Evolutionary conservation across 2,888 invertebrate genomes (phyloP), one percentile per base, ranked within the genome.

Genomic region (Minunthozetes semirufus): DNA sequence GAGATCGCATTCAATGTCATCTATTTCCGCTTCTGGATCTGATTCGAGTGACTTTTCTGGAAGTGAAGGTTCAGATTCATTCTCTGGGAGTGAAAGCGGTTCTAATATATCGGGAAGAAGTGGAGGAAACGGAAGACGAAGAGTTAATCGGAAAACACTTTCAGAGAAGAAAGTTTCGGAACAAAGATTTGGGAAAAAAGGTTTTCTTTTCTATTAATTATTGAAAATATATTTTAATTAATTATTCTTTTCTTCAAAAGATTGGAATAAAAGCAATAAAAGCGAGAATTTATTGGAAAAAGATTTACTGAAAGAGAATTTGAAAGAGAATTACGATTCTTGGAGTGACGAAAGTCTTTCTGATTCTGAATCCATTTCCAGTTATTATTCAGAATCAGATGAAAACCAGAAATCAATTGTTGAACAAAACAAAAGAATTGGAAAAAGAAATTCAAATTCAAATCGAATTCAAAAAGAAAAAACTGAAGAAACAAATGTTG

Each of bases 311-410:
- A 15, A 6, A 11, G 48, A 48, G 48, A 48, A 13, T 19, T 13
- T 48, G 1, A 22, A 53, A 19, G 15, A 27, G 5, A 42, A 42
- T 8, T 75, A 71, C 22, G 76, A 76, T 53, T 75, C 75, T 4
- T 76, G 76, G 76, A 72, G 72, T 11, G n/a, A n/a, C n/a, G 76
- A 76, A 29, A 66, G 66, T 4, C 22, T 75, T 22, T 72, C 72
- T 0, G 74, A 74, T 11, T 76, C 76, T 17, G 74, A 74, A 25
- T 27, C 25, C 17, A 76, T 48, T 15, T 38, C 56, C 17, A 72
- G 72, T n/a, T 76, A 56, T 27, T 76, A 46, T 63, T 76, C 76
- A 6, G 70, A 15, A 22, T 76, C 76, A n/a, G 50, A 72, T 22
- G 61, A 9, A 19, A 61, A 25, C 13, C 73, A 27, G 71, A 74